Base-by-base conservation (phyloP, 2,113 vertebrate genomes). In the Lycocorax pyrrhopterus region DNA sequence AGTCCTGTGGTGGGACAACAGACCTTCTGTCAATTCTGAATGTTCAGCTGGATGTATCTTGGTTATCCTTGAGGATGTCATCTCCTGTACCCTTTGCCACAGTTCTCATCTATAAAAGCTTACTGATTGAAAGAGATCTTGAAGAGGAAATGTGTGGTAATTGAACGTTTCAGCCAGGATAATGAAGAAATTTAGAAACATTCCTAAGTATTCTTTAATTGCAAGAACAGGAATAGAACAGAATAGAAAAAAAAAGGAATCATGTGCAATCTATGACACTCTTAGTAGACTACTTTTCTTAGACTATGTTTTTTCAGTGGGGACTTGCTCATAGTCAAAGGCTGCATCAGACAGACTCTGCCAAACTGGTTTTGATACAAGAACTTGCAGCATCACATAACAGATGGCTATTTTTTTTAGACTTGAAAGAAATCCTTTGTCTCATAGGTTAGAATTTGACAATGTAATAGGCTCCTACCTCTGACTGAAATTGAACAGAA, bases 21-120 rank as follows among this genome's bases (percentile, higher is more conserved):
- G 81, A 66, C 13, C n/a, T 60, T 60, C 81, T 96, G 84, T 96
- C 16, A 1, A 25, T 35, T 85, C 47, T 39, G 41, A 68, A 52
- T 62, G 66, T 91, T 87, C 87, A 96, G 77, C 87, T 91, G 53
- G 23, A 72, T 37, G 6, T 60, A 8, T 69, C 58, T 73, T 91
- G 39, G 37, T 52, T 95, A 59, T 72, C 75, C 32, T 39, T 93
- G 71, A 21, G 23, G 67, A 89, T 79, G 63, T 73, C 89, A 94
- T 87, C 60, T 93, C 87, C 90, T 89, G 58, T 92, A 44, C 32
- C 60, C 79, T 69, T 63, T 94, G 71, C 90, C 84, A 72, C 66
- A 87, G n/a, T 94, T 89, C 64, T 86, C 55, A 30, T 64, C 69
- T 87, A 16, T 77, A 63, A 89, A 86, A 78, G 41, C 69, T 82